phyloP scores from a whole-genome alignment of 1,140 invertebrate genomes.

The Pararge aegeria region DNA sequence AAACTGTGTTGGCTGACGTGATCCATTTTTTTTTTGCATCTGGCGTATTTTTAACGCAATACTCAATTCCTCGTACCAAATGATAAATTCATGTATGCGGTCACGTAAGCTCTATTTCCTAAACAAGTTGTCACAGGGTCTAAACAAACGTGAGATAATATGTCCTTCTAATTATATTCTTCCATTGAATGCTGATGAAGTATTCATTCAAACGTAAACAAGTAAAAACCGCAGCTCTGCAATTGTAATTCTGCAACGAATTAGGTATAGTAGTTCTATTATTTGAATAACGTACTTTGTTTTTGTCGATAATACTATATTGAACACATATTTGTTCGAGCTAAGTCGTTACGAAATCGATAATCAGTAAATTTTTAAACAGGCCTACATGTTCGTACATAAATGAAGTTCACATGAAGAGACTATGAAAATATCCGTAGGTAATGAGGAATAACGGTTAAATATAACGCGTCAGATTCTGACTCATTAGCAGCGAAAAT shows the following conservation, averaged over 20 bases:
- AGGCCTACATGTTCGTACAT: no score
- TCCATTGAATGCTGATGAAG: no score
- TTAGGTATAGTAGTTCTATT: no score
- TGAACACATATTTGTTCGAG: neutral
- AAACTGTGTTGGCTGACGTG: neutral
- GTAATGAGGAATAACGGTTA: no score
- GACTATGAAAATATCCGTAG: no score
- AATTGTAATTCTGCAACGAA: no score
- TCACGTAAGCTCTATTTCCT: slow-evolving; percentile 34
- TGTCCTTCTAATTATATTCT: no score
- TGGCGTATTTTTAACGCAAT: neutral
- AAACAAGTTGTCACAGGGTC: neutral
- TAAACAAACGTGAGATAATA: no score
- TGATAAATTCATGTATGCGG: slow-evolving; percentile 33
- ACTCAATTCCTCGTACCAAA: slow-evolving; percentile 19
- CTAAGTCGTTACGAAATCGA: neutral
- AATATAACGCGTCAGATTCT: neutral
- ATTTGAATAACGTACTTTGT: neutral
- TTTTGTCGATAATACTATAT: neutral
- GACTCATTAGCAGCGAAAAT: neutral
- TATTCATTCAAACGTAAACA: no score
- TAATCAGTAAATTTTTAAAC: neutral
- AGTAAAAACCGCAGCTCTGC: no score
- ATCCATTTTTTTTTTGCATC: slow-evolving; percentile 20
- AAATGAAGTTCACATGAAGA: no score